Evolutionary conservation across 2,888 invertebrate species (phyloP), one percentile per base, ranked within the genome.

Genomic region (Megamerina dolium): DNA sequence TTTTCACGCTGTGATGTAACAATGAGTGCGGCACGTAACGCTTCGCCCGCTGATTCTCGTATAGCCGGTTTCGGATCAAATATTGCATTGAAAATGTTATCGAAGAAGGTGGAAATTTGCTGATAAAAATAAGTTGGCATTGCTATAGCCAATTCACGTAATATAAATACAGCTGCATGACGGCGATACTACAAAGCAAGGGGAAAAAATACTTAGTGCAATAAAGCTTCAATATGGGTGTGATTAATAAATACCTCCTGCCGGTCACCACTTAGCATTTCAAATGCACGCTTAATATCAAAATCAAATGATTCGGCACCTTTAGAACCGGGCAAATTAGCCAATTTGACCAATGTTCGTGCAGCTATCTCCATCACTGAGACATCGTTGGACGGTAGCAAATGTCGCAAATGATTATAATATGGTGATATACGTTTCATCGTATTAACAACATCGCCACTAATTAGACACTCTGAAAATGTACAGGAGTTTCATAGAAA

Each of bases 41-140:
- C 95, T 59, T 92, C 89, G 0, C 90, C 92, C 1, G 95, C 94
- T 5, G 88, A 89, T 68, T 95, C 92, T 37, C 97, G 78, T 49
- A 97, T 89, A 26, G 85, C 82, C 5, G 88, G 83, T 73, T 94
- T 95, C 0, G 89, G 85, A 73, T 96, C 95, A 56, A 89, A 82
- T 34, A 95, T 81, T 0, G 93, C 92, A 63, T 86, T 85, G 59
- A 95, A 87, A 51, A 96, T 92, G 41, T 89, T 83, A 50, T 95
- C 95, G 67, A 96, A 95, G 70, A 93, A 93, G 14, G 86, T 85
- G 13, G 89, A 87, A 2, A 92, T 89, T 74, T 91, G 91, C 67
- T 92, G 92, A 64, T 90, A 97, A 70, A 99, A 99, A 68, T 95
- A 94, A 8, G 96, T 96, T 0, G 96, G 96, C 77, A 95, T 91